Conservation (phyloP, 2,888 invertebrate genomes). For the Asteroscopus sphinx region DNA sequence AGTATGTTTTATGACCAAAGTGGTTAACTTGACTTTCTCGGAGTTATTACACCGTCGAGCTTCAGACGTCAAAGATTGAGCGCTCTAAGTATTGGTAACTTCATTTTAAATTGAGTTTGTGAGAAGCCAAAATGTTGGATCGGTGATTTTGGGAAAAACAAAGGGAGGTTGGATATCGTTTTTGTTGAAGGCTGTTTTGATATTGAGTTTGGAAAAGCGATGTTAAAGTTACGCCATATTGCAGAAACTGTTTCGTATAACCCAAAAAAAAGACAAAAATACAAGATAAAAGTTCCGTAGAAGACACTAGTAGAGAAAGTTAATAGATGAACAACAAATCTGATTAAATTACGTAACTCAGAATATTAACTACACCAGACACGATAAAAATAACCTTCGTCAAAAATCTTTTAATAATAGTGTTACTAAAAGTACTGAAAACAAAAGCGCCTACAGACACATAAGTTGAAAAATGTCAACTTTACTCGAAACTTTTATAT, state of each 20-base stretch:
- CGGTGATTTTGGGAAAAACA: conserved; percentile 36
- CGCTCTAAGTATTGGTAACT: conserved; percentile 48
- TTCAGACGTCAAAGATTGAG: conserved; percentile 37
- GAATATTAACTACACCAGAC: no score
- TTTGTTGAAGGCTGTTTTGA: conserved; percentile 1
- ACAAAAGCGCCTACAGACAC: conserved; percentile 22
- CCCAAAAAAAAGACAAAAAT: no score
- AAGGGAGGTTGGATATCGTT: conserved; percentile 8
- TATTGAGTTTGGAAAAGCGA: conserved; percentile 3
- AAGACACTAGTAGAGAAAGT: no score
- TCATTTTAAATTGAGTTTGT: conserved; percentile 47
- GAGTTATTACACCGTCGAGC: conserved; percentile 44
- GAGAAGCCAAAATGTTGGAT: conserved; percentile 26
- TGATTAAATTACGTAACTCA: no score
- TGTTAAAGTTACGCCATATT: neutral
- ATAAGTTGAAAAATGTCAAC: conserved; percentile 7
- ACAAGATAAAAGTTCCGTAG: no score
- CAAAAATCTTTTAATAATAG: no score
- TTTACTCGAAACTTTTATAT: conserved; percentile 40
- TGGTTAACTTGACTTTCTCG: conserved; percentile 43
- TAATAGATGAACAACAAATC: neutral
- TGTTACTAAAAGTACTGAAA: no score
- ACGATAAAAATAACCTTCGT: no score
- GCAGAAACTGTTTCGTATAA: neutral
- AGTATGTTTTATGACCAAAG: conserved; percentile 54